These are phyloP conservation scores for Philantomba maxwellii DNA, from an alignment of 2,113 vertebrate genomes.

Conservation along the genomic window DNA sequence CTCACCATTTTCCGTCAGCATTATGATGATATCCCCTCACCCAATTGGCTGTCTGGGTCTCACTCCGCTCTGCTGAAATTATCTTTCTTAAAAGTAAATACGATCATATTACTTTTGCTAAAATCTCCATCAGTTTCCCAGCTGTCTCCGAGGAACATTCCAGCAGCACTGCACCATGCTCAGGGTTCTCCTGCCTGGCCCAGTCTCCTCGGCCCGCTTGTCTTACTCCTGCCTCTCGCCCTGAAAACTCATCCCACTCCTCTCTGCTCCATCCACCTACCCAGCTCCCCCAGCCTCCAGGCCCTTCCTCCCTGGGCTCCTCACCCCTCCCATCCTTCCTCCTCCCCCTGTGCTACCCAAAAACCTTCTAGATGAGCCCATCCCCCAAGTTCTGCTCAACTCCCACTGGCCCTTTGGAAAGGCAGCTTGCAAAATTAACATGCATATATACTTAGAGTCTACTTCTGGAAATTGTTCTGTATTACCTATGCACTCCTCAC, in stretches of 20 bases:
- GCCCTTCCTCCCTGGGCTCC: background rate
- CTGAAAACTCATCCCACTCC: background rate
- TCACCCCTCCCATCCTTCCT: background rate
- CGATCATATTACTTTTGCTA: background rate
- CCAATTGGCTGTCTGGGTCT: background rate
- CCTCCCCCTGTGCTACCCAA: background rate
- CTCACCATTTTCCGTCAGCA: background rate
- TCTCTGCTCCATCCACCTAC: too few relatives aligned
- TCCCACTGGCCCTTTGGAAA: background rate
- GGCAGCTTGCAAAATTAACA: background rate
- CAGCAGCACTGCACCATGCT: rapidly evolving
- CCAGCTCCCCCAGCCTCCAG: background rate
- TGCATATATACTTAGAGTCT: background rate
- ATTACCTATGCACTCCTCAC: background rate
- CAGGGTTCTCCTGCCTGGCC: background rate
- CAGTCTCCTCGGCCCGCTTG: background rate
- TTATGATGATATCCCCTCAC: background rate
- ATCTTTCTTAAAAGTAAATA: background rate
- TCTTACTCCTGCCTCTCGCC: background rate
- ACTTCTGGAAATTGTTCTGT: background rate
- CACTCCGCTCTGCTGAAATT: background rate
- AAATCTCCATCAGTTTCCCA: background rate
- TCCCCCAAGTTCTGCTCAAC: too few relatives aligned
- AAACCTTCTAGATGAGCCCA: background rate
- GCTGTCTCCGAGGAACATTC: background rate